Evolutionary conservation across 1,140 invertebrate species (phyloP).

Genomic region (Drosophila tropicalis): DNA sequence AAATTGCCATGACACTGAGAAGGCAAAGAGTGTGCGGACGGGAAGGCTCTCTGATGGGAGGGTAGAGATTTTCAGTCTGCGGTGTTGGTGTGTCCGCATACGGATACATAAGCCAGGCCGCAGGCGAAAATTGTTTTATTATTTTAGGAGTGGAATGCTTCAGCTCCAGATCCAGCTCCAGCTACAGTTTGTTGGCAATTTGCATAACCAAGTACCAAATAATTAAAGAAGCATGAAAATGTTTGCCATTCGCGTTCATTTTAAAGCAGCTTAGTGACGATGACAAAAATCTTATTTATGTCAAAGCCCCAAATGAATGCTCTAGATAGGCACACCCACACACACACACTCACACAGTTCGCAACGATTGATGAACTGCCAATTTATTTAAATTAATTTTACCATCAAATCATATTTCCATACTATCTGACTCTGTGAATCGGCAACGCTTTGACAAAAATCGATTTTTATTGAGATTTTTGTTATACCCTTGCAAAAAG

Average conservation of each 20-base stretch:
- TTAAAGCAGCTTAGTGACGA: conserved; percentile 10
- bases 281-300: conserved; percentile 3
- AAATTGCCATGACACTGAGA: conserved; percentile 25
- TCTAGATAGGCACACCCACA: background rate
- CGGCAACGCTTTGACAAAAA: background rate
- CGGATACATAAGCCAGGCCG: conserved; percentile 5
- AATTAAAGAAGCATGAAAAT: conserved; percentile 44
- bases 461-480: background rate
- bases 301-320: background rate
- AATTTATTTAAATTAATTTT: conserved; percentile 12
- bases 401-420: background rate
- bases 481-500: too few species aligned
- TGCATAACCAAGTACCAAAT: conserved; percentile 44
- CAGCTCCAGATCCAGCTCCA: background rate
- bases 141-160: background rate
- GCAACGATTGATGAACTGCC: background rate
- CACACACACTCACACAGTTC: background rate
- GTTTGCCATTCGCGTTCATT: conserved; percentile 10
- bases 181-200: conserved; percentile 34
- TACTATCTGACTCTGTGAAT: background rate
- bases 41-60: background rate
- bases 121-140: conserved; percentile 48
- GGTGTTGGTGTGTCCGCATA: background rate
- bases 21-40: background rate
- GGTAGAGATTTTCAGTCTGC: background rate